Percentiles rank a stretch among this genome's conserved stretches.
phyloP scores from a whole-genome alignment of 2,797 vertebrate species.

The Cossypha heuglini region DNA sequence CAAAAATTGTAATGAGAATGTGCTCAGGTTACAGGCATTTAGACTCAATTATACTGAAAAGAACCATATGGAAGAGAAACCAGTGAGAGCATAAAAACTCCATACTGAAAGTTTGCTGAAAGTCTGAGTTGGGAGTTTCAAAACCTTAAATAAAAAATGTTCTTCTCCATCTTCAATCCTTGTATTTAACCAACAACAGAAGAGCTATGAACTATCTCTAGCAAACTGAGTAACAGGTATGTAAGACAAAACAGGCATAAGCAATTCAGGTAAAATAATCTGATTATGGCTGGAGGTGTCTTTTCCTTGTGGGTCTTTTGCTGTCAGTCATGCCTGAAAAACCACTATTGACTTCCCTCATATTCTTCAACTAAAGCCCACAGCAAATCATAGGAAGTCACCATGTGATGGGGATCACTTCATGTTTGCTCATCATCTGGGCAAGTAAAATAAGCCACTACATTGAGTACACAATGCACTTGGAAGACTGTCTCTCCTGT shows the following conservation, averaged over 20 bases:
- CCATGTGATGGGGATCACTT: background rate
- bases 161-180: background rate
- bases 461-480: background rate
- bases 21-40: constrained; percentile 74
- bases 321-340: background rate
- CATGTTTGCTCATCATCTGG: background rate
- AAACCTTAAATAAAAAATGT: background rate
- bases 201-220: background rate
- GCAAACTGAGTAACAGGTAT: background rate
- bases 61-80: constrained; percentile 78
- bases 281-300: background rate
- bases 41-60: constrained; percentile 75
- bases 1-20: constrained; percentile 74
- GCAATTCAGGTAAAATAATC: background rate
- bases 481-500: background rate
- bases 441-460: background rate
- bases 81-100: constrained; percentile 47
- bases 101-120: constrained; percentile 57
- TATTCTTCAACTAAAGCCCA: background rate
- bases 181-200: background rate
- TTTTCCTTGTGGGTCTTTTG: background rate
- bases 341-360: background rate
- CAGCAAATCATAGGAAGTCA: background rate
- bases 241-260: background rate
- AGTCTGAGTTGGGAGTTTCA: background rate